Conservation (phyloP, 2,113 vertebrate genomes). For the Lanius collurio region DNA sequence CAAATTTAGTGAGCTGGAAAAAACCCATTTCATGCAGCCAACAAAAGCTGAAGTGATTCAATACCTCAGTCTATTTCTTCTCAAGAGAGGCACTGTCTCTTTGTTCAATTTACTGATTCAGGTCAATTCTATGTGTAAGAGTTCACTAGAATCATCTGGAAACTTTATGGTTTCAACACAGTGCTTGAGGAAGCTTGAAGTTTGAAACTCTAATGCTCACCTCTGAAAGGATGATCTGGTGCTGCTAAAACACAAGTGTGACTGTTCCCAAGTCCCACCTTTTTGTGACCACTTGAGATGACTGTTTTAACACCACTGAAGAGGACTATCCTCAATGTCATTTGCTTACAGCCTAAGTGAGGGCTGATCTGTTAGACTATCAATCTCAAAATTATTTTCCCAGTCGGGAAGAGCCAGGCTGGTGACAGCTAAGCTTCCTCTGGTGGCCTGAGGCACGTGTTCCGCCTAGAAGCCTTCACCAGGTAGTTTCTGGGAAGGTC, state of each 20-base stretch:
- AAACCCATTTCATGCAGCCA: neutral
- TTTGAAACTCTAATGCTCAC: neutral
- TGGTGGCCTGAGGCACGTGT: fast-evolving
- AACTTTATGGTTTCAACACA: neutral
- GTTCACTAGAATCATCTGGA: neutral
- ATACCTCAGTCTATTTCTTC: neutral
- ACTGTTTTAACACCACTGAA: neutral
- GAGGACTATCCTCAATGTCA: neutral
- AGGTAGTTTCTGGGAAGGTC: neutral
- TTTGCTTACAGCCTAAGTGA: neutral
- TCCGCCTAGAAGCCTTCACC: neutral
- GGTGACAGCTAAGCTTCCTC: neutral
- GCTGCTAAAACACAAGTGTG: neutral
- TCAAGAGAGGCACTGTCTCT: neutral
- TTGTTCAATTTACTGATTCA: neutral
- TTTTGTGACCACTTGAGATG: neutral
- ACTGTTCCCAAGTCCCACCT: neutral
- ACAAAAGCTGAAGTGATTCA: neutral
- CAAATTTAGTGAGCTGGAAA: neutral
- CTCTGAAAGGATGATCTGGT: neutral
- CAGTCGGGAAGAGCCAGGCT: neutral
- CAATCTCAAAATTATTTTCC: neutral
- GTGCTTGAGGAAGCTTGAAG: neutral
- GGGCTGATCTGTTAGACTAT: neutral
- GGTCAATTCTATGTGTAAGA: neutral